A percentile compares a stretch with the other conserved stretches of the same genome.
phyloP scores from a whole-genome alignment of 2,797 vertebrate genomes.

The Iguana delicatissima region DNA sequence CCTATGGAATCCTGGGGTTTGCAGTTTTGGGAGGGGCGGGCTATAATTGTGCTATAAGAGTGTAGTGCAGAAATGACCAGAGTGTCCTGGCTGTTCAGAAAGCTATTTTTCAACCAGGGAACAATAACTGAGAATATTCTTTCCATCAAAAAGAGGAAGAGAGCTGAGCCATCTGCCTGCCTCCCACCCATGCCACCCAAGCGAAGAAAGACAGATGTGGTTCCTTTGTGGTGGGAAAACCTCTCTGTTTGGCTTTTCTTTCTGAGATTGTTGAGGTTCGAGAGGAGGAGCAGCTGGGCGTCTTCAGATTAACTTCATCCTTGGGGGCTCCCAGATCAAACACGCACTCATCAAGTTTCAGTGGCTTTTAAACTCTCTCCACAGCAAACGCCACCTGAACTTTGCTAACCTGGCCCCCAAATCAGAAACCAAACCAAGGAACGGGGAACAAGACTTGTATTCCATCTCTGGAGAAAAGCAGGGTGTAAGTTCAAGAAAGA shows the following conservation, averaged over 20 bases:
- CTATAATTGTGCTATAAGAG: too few species aligned
- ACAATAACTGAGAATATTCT: too few species aligned
- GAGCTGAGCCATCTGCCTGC: neutral
- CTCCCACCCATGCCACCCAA: neutral
- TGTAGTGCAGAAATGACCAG: too few species aligned
- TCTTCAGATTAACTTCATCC: neutral
- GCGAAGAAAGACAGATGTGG: neutral
- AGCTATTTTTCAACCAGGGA: too few species aligned
- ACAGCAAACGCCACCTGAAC: constrained; percentile 40
- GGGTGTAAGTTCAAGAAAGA: neutral
- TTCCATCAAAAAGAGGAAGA: too few species aligned
- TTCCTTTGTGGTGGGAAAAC: neutral
- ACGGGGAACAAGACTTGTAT: neutral
- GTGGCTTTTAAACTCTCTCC: neutral
- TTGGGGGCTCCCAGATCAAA: constrained; percentile 2
- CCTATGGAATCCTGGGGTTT: too few species aligned
- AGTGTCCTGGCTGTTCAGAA: too few species aligned
- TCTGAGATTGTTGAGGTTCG: neutral
- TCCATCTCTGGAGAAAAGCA: neutral
- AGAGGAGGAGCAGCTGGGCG: neutral
- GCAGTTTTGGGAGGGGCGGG: too few species aligned
- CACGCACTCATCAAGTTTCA: neutral
- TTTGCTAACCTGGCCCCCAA: neutral
- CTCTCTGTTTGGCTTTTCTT: neutral
- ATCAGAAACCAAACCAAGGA: neutral